phyloP scores from a whole-genome alignment of 1,140 invertebrate genomes.

The Euschistus heros region DNA sequence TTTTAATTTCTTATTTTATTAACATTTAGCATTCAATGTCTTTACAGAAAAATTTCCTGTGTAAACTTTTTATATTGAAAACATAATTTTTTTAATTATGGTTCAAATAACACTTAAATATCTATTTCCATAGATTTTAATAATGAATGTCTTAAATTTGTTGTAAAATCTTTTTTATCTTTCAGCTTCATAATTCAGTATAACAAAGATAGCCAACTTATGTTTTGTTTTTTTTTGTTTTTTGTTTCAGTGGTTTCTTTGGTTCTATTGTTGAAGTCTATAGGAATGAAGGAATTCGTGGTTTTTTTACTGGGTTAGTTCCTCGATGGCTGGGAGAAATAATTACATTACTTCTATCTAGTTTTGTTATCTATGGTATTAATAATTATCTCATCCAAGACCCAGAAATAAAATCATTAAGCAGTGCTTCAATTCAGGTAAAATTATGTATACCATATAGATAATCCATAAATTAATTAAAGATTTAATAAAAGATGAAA shows the following conservation, averaged over 20 bases:
- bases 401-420: slow-evolving; percentile 54
- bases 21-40: no score
- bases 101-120: no score
- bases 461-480: slow-evolving; percentile 5
- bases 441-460: slow-evolving; percentile 29
- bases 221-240: neutral
- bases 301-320: slow-evolving; percentile 73
- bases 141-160: no score
- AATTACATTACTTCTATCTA: slow-evolving; percentile 56
- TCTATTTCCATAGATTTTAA: no score
- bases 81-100: no score
- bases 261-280: slow-evolving; percentile 67
- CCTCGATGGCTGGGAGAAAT: slow-evolving; percentile 72
- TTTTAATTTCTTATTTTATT: no score
- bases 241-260: slow-evolving; percentile 47
- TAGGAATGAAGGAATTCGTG: slow-evolving; percentile 64
- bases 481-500: neutral
- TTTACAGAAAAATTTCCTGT: no score
- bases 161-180: no score
- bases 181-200: no score
- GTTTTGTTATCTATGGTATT: slow-evolving; percentile 59
- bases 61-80: no score
- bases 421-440: slow-evolving; percentile 44
- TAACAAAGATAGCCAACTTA: no score
- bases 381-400: slow-evolving; percentile 71